Evolutionary conservation across 2,113 vertebrate genomes (phyloP).

Genomic region (Oxyruncus cristatus): DNA sequence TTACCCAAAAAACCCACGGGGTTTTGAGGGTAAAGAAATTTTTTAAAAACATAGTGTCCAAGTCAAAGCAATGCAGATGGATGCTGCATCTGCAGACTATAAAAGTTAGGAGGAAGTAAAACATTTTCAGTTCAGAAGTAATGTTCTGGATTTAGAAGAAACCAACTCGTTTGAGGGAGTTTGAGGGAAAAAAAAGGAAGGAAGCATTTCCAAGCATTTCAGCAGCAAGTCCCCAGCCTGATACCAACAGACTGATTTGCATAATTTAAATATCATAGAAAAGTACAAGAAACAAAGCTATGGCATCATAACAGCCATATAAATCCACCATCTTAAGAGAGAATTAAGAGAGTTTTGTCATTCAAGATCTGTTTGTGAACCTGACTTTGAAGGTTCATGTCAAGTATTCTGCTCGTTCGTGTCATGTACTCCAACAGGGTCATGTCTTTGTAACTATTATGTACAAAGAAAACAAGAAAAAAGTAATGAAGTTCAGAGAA

Average conservation of each 20-base stretch:
- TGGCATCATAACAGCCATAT: background rate
- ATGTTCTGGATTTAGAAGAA: background rate
- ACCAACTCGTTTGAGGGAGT: background rate
- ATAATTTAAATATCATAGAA: background rate
- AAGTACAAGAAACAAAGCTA: background rate
- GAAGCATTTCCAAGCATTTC: background rate
- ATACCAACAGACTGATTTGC: background rate
- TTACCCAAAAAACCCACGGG: background rate
- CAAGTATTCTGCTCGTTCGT: background rate
- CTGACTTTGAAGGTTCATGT: background rate
- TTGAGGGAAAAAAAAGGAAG: background rate
- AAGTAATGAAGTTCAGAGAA: background rate
- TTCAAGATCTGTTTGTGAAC: background rate
- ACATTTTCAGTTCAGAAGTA: background rate
- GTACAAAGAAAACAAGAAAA: background rate
- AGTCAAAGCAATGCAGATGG: background rate
- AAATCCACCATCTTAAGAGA: background rate
- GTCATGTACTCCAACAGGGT: background rate
- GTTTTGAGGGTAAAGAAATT: background rate
- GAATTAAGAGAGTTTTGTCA: background rate
- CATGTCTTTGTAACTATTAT: background rate
- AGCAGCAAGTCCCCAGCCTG: background rate
- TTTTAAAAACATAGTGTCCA: background rate
- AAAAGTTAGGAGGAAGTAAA: background rate
- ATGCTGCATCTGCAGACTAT: background rate